Evolutionary conservation across 2,888 invertebrate genomes (phyloP), one percentile per base, ranked within the genome.

Genomic region (Achlya flavicornis): DNA sequence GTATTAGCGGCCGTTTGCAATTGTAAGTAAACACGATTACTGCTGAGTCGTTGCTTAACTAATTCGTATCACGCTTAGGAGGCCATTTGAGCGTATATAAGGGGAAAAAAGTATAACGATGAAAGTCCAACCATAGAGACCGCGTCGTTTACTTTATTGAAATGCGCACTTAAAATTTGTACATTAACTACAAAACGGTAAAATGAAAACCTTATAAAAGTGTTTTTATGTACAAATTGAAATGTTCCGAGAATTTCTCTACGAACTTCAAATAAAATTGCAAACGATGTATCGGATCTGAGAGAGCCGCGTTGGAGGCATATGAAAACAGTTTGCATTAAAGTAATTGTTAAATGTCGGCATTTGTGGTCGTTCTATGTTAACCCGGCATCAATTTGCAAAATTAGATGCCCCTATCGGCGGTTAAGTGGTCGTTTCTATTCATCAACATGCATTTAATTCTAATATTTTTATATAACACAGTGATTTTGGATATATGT

Each of bases 11-110:
- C 83, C 81, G 87, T 86, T 90, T 88, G 88, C 86, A 88, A 90
- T 89, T 91, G 88, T 90, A 89, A 90, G 83, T 81, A 84, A 84
- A 85, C 82, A 82, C 79, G 80, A 88, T 91, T 89, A 89, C 81
- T 74, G 77, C 72, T 74, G 78, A 83, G 83, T 89, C 84, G 83
- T 80, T 86, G 88, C 84, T 88, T 88, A 81, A 87, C 86, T 91
- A 90, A 91, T 91, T 90, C 87, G 79, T 84, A 87, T 84, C 83
- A 86, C 83, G 82, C 78, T 83, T 87, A 85, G 86, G 81, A 85
- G 76, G 72, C 73, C 74, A 79, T 80, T 84, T 71, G 74, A 81
- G 79, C 79, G 77, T 35, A 35, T 35, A 35, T 77, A 72, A 75
- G 69, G 67, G n/a, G 75, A 77, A 74, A 82, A 79, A 79, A 80